A percentile compares a stretch with the other conserved stretches of the same genome.
Evolutionary conservation across 2,888 invertebrate species (phyloP).

Genomic region (Aradus depressus): DNA sequence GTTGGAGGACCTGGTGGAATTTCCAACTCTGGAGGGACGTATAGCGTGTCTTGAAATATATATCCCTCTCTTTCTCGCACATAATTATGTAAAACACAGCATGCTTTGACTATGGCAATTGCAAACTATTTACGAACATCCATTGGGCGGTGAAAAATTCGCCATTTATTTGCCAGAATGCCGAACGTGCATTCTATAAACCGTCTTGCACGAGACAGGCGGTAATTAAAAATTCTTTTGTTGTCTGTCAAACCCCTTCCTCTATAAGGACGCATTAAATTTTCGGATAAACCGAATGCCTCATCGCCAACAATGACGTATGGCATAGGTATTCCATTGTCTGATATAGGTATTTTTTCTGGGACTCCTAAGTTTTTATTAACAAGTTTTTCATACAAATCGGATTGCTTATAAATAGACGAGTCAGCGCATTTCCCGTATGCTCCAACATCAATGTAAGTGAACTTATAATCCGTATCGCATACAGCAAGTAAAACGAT

Average conservation of each 20-base stretch:
- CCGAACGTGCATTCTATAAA: conserved; percentile 31
- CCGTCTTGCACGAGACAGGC: conserved; percentile 28
- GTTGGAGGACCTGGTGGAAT: no score
- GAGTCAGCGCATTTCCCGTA: conserved; percentile 15
- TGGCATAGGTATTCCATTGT: conserved; percentile 28
- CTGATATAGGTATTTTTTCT: conserved; percentile 28
- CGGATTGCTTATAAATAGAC: conserved; percentile 17
- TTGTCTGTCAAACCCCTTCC: conserved; percentile 25
- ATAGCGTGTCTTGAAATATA: conserved; percentile 26
- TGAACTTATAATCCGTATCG: no score
- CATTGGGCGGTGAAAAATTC: conserved; percentile 34
- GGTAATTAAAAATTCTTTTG: conserved; percentile 31
- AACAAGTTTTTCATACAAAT: conserved; percentile 15
- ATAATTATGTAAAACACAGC: conserved; percentile 29
- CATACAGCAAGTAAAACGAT: no score
- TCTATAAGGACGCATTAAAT: conserved; percentile 30
- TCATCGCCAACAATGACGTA: conserved; percentile 33
- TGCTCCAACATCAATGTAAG: conserved; percentile 17
- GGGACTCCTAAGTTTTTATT: conserved; percentile 29
- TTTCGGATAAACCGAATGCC: conserved; percentile 29
- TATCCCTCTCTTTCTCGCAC: conserved; percentile 28
- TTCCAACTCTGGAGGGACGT: no score
- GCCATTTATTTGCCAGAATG: conserved; percentile 34
- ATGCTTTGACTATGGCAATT: conserved; percentile 32
- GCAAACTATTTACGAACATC: conserved; percentile 31